A percentile compares a stretch with the other conserved stretches of the same genome.
Conservation (phyloP, 2,113 vertebrate species). For the Indicator indicator region DNA sequence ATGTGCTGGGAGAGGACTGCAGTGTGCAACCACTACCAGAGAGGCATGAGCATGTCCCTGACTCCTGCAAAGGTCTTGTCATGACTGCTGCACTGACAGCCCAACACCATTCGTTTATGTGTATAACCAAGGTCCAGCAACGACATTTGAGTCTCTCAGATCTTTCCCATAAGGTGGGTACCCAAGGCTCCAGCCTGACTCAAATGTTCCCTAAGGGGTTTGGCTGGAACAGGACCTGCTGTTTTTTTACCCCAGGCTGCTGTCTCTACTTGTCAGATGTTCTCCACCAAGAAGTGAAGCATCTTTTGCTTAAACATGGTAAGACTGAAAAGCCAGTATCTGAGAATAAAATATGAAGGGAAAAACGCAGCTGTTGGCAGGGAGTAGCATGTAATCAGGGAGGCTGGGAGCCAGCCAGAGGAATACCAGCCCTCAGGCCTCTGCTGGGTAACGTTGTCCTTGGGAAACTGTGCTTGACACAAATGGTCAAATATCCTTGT, state of each 20-base stretch:
- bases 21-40: neutral
- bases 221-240: neutral
- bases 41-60: neutral
- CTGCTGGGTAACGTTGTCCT: accelerated
- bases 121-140: neutral
- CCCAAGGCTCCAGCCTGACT: neutral
- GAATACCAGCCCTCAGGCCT: neutral
- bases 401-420: neutral
- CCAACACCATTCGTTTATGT: neutral
- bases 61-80: neutral
- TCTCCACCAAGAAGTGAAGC: neutral
- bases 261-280: neutral
- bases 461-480: neutral
- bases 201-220: neutral
- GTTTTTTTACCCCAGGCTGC: neutral
- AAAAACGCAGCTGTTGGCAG: neutral
- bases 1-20: neutral
- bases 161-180: neutral
- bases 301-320: neutral
- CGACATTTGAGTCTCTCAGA: accelerated
- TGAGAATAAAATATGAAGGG: neutral
- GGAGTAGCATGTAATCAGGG: neutral
- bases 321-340: neutral
- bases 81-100: accelerated
- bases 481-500: neutral